A percentile compares a stretch with the other conserved stretches of the same genome.
These are phyloP conservation scores for Pseudochromis fuscus DNA, from an alignment of 2,797 vertebrate species.

Conservation along the genomic window DNA sequence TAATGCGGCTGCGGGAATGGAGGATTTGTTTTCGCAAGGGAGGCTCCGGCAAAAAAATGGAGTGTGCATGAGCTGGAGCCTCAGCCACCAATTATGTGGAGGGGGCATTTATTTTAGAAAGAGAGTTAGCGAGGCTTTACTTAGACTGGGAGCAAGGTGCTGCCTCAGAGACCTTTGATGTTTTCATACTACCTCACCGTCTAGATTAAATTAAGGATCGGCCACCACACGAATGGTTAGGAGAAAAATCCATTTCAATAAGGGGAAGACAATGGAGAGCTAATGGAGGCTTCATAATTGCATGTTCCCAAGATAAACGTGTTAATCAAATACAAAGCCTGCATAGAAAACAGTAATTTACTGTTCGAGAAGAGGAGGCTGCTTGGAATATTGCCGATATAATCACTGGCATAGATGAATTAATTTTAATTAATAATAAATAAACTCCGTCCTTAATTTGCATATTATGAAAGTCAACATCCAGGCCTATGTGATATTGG, in stretches of 20 bases:
- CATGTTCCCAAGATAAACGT: constrained; percentile 84
- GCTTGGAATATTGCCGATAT: constrained; percentile 69
- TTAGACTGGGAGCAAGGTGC: constrained; percentile 65
- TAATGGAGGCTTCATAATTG: constrained; percentile 83
- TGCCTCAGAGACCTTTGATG: constrained; percentile 74
- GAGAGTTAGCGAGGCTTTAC: constrained; percentile 65
- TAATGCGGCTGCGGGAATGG: constrained; percentile 79
- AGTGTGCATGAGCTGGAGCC: constrained; percentile 70
- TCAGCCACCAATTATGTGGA: constrained; percentile 77
- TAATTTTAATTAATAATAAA: constrained; percentile 70
- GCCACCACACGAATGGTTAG: constrained; percentile 65
- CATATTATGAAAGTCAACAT: constrained; percentile 58
- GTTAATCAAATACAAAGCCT: constrained; percentile 81
- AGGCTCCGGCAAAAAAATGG: constrained; percentile 41
- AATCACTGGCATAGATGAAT: constrained; percentile 70
- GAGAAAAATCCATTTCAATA: constrained; percentile 80
- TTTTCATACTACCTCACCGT: constrained; percentile 72
- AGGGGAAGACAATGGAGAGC: constrained; percentile 80
- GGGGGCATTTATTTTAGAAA: constrained; percentile 76
- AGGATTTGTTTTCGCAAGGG: constrained; percentile 80
- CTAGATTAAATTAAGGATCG: constrained; percentile 80
- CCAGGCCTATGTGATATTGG: constrained; percentile 4
- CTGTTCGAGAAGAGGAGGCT: constrained; percentile 50
- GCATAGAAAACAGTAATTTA: constrained; percentile 81
- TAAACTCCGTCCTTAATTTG: constrained; percentile 54